phyloP scores from a whole-genome alignment of 2,888 invertebrate genomes.

The Eupithecia inturbata region DNA sequence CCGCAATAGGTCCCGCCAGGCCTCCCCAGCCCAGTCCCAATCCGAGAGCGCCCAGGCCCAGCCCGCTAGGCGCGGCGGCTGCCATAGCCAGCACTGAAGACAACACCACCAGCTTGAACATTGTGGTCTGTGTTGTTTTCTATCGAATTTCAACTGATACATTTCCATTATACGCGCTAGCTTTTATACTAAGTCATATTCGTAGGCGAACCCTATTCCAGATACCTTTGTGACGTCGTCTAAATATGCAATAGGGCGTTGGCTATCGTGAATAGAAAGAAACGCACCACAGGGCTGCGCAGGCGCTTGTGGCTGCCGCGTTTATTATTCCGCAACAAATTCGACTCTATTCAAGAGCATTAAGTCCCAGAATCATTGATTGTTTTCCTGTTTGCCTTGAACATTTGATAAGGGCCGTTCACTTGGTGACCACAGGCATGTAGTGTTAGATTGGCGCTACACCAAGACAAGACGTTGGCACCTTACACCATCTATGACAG shows the following conservation, averaged over 20 bases:
- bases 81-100: slow-evolving; percentile 85
- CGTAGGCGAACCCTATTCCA: slow-evolving; percentile 69
- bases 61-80: slow-evolving; percentile 74
- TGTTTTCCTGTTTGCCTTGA: slow-evolving; percentile 75
- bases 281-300: slow-evolving; percentile 57
- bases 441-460: slow-evolving; percentile 27
- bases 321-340: slow-evolving; percentile 41
- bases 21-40: slow-evolving; percentile 51
- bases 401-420: slow-evolving; percentile 72
- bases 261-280: slow-evolving; percentile 62
- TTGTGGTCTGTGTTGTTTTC: slow-evolving; percentile 82
- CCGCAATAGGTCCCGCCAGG: slow-evolving; percentile 57
- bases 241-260: slow-evolving; percentile 72
- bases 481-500: slow-evolving; percentile 29
- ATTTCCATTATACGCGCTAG: slow-evolving; percentile 57
- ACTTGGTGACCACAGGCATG: slow-evolving; percentile 49
- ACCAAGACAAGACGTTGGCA: slow-evolving; percentile 11
- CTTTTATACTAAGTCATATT: slow-evolving; percentile 72
- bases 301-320: slow-evolving; percentile 33
- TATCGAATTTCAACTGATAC: slow-evolving; percentile 69
- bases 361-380: slow-evolving; percentile 53
- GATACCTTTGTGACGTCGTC: slow-evolving; percentile 74
- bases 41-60: slow-evolving; percentile 48
- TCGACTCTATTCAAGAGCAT: slow-evolving; percentile 53
- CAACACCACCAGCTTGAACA: slow-evolving; percentile 86